Conservation (phyloP, 1,140 invertebrate species). For the Sitobion miscanthi region DNA sequence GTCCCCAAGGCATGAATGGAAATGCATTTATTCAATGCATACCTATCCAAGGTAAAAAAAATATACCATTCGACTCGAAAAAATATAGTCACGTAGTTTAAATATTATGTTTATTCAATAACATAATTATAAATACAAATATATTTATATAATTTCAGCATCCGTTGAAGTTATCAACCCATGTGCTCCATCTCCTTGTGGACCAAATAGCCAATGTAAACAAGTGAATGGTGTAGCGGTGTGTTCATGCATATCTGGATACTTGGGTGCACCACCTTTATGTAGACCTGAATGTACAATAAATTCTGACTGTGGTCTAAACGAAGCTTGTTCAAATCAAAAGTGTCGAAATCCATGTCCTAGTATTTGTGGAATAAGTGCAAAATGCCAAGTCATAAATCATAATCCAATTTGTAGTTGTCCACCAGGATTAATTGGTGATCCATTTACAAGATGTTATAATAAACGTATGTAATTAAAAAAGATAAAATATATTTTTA, state of each 20-base stretch:
- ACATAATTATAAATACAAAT: conserved; percentile 65
- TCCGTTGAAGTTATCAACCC: conserved; percentile 64
- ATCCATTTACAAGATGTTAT: conserved; percentile 66
- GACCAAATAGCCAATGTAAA: conserved; percentile 68
- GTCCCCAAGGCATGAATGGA: conserved; percentile 71
- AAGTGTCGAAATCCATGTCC: conserved; percentile 77
- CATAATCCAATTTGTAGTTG: conserved; percentile 69
- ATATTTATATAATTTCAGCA: conserved; percentile 62
- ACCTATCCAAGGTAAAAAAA: conserved; percentile 66
- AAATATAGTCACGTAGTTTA: conserved; percentile 70
- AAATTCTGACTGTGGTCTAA: conserved; percentile 74
- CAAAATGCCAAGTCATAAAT: conserved; percentile 68
- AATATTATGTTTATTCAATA: conserved; percentile 70
- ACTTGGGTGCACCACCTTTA: conserved; percentile 72
- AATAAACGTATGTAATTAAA: conserved; percentile 56
- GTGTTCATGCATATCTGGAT: conserved; percentile 67
- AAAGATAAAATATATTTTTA: neutral
- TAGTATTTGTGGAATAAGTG: conserved; percentile 73
- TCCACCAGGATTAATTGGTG: conserved; percentile 66
- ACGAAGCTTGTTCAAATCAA: conserved; percentile 74
- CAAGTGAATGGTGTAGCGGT: conserved; percentile 65
- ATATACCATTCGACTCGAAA: conserved; percentile 62
- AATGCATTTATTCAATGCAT: conserved; percentile 74
- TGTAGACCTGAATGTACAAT: conserved; percentile 77
- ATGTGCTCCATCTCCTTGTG: conserved; percentile 72